A percentile compares a stretch with the other conserved stretches of the same genome.
Conservation (phyloP, 64 coral and sea anemone species). For the Platygyra sinensis region DNA sequence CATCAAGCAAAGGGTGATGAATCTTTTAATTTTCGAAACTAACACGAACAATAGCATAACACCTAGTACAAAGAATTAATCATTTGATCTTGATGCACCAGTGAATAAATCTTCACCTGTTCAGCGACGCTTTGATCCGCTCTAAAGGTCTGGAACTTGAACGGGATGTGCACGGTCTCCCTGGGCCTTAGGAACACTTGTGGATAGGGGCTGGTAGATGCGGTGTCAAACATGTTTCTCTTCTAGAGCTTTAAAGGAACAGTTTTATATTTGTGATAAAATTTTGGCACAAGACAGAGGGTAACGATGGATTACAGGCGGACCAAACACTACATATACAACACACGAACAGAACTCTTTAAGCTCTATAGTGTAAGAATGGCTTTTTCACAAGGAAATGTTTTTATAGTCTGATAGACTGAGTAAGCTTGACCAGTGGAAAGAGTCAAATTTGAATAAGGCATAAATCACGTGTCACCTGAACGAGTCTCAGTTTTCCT, state of each 20-base stretch:
- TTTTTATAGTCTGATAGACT: too few relatives aligned
- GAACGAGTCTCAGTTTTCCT: conserved; percentile 73
- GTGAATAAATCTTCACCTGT: conserved; percentile 45
- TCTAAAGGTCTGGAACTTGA: conserved; percentile 90
- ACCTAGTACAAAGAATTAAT: too few relatives aligned
- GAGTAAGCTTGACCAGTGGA: not conserved
- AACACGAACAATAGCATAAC: too few relatives aligned
- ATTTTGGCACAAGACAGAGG: not conserved
- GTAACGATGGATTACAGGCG: not conserved
- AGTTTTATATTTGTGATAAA: not conserved
- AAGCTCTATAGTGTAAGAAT: too few relatives aligned
- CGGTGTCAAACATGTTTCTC: conserved; percentile 95
- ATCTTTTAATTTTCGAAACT: too few relatives aligned
- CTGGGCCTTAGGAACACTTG: conserved; percentile 82
- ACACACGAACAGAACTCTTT: too few relatives aligned
- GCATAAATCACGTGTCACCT: conserved; percentile 31
- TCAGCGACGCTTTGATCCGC: conserved; percentile 77
- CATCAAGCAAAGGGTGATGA: too few relatives aligned
- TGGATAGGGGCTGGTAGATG: conserved; percentile 70
- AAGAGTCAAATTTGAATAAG: not conserved
- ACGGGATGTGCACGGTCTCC: conserved; percentile 89
- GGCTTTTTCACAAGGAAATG: too few relatives aligned
- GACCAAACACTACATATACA: not conserved
- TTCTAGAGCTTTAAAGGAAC: conserved; percentile 72
- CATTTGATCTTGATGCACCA: not conserved